These are phyloP conservation scores for Sisyra terminalis DNA, from an alignment of 2,888 invertebrate genomes.

Conservation along the genomic window DNA sequence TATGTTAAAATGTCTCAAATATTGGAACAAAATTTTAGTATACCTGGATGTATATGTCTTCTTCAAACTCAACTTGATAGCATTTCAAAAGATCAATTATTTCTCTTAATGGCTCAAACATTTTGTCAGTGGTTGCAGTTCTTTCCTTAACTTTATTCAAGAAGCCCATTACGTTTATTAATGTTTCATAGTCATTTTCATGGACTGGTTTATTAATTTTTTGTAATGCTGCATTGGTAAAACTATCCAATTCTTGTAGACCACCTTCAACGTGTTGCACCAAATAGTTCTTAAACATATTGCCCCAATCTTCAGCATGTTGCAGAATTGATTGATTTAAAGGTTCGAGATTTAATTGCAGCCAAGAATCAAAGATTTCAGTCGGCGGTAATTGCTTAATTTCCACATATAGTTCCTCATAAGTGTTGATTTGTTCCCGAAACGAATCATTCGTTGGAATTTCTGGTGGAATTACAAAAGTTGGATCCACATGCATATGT, in stretches of 20 bases:
- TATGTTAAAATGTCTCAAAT: no score
- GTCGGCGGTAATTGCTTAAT: constrained; percentile 48
- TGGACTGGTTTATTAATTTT: constrained; percentile 53
- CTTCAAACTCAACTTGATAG: constrained; percentile 77
- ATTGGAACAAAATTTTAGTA: no score
- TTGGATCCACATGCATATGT: constrained; percentile 23
- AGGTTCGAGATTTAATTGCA: constrained; percentile 57
- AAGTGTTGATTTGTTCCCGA: constrained; percentile 67
- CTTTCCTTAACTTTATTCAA: constrained; percentile 63
- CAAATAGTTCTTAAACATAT: constrained; percentile 72
- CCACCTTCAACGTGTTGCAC: constrained; percentile 64
- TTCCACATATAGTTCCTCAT: constrained; percentile 58
- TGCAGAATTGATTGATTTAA: constrained; percentile 72
- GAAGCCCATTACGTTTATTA: constrained; percentile 70
- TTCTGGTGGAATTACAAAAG: constrained; percentile 24
- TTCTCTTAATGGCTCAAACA: constrained; percentile 80
- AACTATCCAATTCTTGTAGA: constrained; percentile 57
- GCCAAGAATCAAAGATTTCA: constrained; percentile 63
- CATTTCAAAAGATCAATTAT: constrained; percentile 70
- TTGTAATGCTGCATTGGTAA: constrained; percentile 58
- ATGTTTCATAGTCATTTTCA: constrained; percentile 74
- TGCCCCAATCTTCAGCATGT: constrained; percentile 75
- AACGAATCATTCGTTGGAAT: constrained; percentile 58
- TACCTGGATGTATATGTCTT: constrained; percentile 58
- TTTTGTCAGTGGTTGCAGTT: constrained; percentile 60